Evolutionary conservation across 2,888 invertebrate genomes (phyloP).

Genomic region (Cheilosia soror): DNA sequence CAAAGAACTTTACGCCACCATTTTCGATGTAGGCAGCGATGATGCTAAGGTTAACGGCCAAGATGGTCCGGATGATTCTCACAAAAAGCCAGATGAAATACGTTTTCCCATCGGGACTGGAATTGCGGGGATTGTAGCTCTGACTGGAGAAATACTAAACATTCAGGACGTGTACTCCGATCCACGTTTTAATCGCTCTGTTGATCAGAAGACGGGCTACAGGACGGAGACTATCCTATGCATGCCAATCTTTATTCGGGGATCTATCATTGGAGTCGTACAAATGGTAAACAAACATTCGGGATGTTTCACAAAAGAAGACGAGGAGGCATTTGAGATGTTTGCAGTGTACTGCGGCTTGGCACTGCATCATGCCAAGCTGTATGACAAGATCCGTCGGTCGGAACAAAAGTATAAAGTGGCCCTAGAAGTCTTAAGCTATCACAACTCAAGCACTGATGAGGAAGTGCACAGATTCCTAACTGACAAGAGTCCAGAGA

Average conservation of each 20-base stretch:
- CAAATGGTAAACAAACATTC: slow-evolving; percentile 92
- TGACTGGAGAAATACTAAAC: slow-evolving; percentile 91
- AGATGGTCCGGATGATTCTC: slow-evolving; percentile 74
- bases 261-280: slow-evolving; percentile 92
- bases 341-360: slow-evolving; percentile 94
- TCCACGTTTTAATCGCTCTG: slow-evolving; percentile 89
- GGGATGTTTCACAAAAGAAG: slow-evolving; percentile 87
- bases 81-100: slow-evolving; percentile 85
- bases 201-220: slow-evolving; percentile 88
- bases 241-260: slow-evolving; percentile 93
- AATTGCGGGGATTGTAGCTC: slow-evolving; percentile 92
- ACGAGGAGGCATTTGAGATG: slow-evolving; percentile 92
- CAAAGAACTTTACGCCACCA: slow-evolving; percentile 91
- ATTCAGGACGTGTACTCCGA: slow-evolving; percentile 93
- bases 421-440: slow-evolving; percentile 92
- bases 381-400: slow-evolving; percentile 92
- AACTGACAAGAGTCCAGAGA: slow-evolving; percentile 78
- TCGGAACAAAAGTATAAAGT: slow-evolving; percentile 93
- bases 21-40: slow-evolving; percentile 88
- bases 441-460: slow-evolving; percentile 91
- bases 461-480: slow-evolving; percentile 86
- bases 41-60: slow-evolving; percentile 68
- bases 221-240: slow-evolving; percentile 91
- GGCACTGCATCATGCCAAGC: slow-evolving; percentile 92
- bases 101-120: slow-evolving; percentile 91